Percentiles rank a stretch among this genome's conserved stretches.
Evolutionary conservation across 2,113 vertebrate genomes (phyloP).

Genomic region (Reinhardtius hippoglossoides): DNA sequence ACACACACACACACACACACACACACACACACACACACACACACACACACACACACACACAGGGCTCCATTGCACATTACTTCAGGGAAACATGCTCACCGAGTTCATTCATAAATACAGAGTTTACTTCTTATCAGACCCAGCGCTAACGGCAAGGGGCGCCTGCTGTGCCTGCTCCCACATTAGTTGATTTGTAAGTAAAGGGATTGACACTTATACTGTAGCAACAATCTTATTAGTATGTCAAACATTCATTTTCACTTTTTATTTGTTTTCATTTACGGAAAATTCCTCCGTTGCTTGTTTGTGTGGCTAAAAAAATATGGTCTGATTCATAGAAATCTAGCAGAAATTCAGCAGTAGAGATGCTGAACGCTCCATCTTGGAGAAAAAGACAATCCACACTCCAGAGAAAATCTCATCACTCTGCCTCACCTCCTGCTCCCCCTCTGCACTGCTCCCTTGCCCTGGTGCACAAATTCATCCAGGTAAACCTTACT

Average conservation of each 20-base stretch:
- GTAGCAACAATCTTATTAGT: background rate
- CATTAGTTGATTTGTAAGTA: background rate
- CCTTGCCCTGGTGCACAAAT: no score
- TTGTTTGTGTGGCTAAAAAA: background rate
- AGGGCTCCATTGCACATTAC: background rate
- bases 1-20: conserved; percentile 5
- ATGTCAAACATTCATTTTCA: background rate
- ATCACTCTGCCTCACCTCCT: no score
- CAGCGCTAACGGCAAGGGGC: background rate
- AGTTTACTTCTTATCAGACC: conserved; percentile 1
- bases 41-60: background rate
- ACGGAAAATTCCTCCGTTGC: background rate
- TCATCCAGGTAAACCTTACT: no score
- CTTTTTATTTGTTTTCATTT: background rate
- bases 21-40: conserved; percentile 1
- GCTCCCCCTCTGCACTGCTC: no score
- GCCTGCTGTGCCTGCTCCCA: background rate
- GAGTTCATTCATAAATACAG: conserved; percentile 43
- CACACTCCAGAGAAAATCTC: no score
- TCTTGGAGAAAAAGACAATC: no score
- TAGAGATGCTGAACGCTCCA: no score
- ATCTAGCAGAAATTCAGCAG: no score
- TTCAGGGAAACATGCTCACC: conserved; percentile 1
- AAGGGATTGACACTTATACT: no score
- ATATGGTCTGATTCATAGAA: no score